Conservation (phyloP, 2,888 invertebrate species). For the Oxycera nigricornis region DNA sequence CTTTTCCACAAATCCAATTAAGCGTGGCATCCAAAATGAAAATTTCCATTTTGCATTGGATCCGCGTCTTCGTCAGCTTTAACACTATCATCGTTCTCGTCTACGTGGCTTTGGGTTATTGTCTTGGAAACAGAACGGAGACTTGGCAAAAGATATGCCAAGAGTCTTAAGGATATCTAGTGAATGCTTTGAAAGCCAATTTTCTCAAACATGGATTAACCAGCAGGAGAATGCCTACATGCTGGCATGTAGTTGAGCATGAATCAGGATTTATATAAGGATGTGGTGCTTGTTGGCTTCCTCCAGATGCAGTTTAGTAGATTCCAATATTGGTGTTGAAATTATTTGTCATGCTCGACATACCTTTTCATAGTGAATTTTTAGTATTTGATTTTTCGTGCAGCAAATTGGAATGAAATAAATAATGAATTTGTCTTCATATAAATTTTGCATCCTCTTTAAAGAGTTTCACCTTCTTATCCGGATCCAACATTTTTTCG, state of each 20-base stretch:
- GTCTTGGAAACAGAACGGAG: constrained; percentile 1
- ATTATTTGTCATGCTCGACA: background rate
- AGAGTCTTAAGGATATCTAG: constrained; percentile 9
- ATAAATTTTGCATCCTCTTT: too few relatives aligned
- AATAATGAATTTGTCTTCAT: too few relatives aligned
- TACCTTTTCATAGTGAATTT: background rate
- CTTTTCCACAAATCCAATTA: constrained; percentile 27
- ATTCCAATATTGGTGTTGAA: too few relatives aligned
- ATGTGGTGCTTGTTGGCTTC: background rate
- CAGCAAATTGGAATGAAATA: too few relatives aligned
- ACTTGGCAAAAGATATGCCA: constrained; percentile 16
- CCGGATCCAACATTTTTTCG: background rate
- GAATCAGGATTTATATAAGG: constrained; percentile 9
- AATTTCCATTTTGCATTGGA: constrained; percentile 26
- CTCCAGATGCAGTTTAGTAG: too few relatives aligned
- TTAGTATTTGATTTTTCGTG: background rate
- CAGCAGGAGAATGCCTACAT: constrained; percentile 18
- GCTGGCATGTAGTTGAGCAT: constrained; percentile 2
- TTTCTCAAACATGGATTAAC: constrained; percentile 26
- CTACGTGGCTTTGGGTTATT: background rate
- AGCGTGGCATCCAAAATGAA: constrained; percentile 6
- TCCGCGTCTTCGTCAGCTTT: background rate
- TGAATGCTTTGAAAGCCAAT: constrained; percentile 27
- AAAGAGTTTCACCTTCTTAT: background rate
- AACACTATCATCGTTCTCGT: background rate